Evolutionary conservation across 1,140 invertebrate species (phyloP).

Genomic region (Adelges cooleyi): DNA sequence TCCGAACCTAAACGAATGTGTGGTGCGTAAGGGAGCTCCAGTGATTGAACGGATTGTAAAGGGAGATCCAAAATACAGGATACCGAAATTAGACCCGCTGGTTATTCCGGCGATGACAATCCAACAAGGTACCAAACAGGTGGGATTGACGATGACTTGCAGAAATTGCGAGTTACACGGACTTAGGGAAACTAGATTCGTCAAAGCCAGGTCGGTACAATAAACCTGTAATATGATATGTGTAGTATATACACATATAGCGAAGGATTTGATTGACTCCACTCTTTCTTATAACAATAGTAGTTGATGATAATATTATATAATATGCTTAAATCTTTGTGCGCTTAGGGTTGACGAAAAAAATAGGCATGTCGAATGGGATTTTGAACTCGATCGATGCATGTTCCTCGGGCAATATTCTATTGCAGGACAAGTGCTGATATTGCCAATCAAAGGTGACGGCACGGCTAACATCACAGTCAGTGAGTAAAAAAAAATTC

Average conservation of each 20-base stretch:
- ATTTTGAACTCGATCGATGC: conserved; percentile 39
- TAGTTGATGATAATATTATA: too few relatives aligned
- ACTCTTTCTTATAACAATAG: too few relatives aligned
- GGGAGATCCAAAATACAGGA: conserved; percentile 37
- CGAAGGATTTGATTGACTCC: too few relatives aligned
- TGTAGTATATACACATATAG: too few relatives aligned
- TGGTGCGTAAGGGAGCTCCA: conserved; percentile 39
- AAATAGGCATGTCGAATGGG: conserved; percentile 32
- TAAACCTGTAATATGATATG: not conserved
- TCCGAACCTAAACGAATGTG: conserved; percentile 40
- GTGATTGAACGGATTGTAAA: conserved; percentile 40
- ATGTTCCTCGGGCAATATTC: conserved; percentile 48
- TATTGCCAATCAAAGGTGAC: conserved; percentile 56
- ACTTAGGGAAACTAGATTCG: conserved; percentile 32
- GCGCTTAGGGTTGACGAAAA: conserved; percentile 33
- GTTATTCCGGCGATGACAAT: conserved; percentile 33
- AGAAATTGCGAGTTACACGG: conserved; percentile 33
- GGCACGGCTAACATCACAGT: conserved; percentile 56
- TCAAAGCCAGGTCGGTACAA: conserved; percentile 31
- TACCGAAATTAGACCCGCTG: conserved; percentile 35
- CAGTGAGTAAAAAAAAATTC: conserved; percentile 41
- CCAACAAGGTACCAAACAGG: conserved; percentile 34
- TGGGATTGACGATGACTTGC: conserved; percentile 33
- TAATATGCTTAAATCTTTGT: too few relatives aligned
- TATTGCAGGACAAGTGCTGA: conserved; percentile 52